Percentiles rank a stretch among this genome's conserved stretches.
Evolutionary conservation across 2,888 invertebrate species (phyloP).

Genomic region (Ditylenchus weischeri): DNA sequence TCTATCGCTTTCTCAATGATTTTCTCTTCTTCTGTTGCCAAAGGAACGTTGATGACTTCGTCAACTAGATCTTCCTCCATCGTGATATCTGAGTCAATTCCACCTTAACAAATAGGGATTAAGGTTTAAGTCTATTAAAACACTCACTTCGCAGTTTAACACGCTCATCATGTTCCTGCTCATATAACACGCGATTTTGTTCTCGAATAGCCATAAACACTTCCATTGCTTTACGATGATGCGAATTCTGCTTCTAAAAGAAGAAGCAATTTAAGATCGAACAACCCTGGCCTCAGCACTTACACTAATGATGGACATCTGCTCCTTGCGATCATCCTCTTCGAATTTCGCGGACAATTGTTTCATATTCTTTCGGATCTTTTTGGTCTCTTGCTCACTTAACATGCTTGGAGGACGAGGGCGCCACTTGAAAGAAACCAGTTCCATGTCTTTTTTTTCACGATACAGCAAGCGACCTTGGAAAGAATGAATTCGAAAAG

Average conservation of each 20-base stretch:
- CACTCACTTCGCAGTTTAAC: constrained; percentile 37
- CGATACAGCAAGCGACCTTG: constrained; percentile 73
- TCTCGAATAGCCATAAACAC: constrained; percentile 48
- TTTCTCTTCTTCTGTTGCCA: too few relatives aligned
- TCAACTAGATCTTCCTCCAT: too few relatives aligned
- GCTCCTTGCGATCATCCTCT: constrained; percentile 72
- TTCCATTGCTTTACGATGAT: constrained; percentile 45
- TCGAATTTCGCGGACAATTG: constrained; percentile 93
- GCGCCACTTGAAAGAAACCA: constrained; percentile 91
- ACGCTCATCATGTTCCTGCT: constrained; percentile 29
- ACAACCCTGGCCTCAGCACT: not conserved
- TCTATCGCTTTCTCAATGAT: too few relatives aligned
- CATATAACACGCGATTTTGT: constrained; percentile 33
- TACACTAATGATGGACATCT: constrained; percentile 53
- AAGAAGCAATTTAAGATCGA: not conserved
- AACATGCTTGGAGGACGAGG: constrained; percentile 85
- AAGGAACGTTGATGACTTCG: too few relatives aligned
- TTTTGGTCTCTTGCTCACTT: constrained; percentile 75
- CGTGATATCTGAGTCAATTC: too few relatives aligned
- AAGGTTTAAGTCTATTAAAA: not conserved
- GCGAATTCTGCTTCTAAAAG: constrained; percentile 34
- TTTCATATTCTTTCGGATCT: constrained; percentile 94
- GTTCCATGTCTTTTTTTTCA: constrained; percentile 78
- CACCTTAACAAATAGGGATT: too few relatives aligned
- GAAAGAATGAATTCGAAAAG: constrained; percentile 97